Conservation (phyloP, 1,140 invertebrate species). For the Ceratina japonica region DNA sequence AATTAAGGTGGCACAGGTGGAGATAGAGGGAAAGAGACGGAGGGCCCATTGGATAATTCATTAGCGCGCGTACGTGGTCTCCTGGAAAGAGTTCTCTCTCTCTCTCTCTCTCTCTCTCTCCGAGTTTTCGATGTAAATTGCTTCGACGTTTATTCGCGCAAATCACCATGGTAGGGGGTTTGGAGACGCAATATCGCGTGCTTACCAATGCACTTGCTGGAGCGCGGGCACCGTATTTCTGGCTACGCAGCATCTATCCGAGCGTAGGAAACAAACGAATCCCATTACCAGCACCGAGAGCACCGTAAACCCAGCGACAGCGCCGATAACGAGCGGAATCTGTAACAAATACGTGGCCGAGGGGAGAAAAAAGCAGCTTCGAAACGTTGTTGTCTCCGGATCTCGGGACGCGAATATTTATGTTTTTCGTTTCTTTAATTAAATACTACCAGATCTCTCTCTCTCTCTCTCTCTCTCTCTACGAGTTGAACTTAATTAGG, state of each 20-base stretch:
- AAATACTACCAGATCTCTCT: slow-evolving; percentile 15
- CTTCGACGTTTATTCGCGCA: slow-evolving; percentile 39
- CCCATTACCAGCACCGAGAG: slow-evolving; percentile 76
- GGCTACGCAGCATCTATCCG: slow-evolving; percentile 74
- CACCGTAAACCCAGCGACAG: slow-evolving; percentile 75
- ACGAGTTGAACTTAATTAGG: slow-evolving; percentile 16
- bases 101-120: no score
- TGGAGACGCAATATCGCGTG: slow-evolving; percentile 38
- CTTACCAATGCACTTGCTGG: slow-evolving; percentile 77
- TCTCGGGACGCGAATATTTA: slow-evolving; percentile 4
- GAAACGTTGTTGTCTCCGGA: neutral
- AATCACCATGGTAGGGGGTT: slow-evolving; percentile 18
- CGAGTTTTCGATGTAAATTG: slow-evolving; percentile 33
- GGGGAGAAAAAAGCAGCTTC: slow-evolving; percentile 25
- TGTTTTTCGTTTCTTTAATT: neutral
- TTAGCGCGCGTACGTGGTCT: slow-evolving; percentile 2
- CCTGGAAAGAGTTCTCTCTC: slow-evolving; percentile 6
- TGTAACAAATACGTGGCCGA: slow-evolving; percentile 44
- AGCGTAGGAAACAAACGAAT: slow-evolving; percentile 76
- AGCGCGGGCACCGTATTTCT: slow-evolving; percentile 73
- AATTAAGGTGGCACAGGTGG: neutral
- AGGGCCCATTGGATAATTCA: no score
- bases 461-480: no score
- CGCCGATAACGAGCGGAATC: slow-evolving; percentile 76
- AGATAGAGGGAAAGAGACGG: no score